Conservation (phyloP, 2,888 invertebrate genomes). For the Caenorhabditis sp. region DNA sequence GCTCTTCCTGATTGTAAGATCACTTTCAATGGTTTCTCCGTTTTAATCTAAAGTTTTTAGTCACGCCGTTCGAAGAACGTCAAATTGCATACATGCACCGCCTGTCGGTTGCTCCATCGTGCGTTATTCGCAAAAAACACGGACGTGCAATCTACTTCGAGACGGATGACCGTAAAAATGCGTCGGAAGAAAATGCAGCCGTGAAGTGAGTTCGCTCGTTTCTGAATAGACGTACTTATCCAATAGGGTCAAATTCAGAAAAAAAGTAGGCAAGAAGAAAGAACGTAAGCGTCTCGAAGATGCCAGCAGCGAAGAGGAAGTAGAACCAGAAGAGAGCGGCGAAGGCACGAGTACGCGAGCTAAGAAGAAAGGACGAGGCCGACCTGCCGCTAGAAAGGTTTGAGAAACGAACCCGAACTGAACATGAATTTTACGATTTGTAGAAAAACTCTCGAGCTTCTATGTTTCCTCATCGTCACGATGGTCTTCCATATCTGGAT, state of each 20-base stretch:
- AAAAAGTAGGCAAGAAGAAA: constrained; percentile 20
- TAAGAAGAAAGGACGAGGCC: constrained; percentile 31
- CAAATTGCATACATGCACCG: constrained; percentile 37
- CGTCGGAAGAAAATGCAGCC: not conserved
- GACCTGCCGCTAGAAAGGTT: constrained; percentile 13
- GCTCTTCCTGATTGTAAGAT: constrained; percentile 35
- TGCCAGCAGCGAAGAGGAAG: constrained; percentile 33
- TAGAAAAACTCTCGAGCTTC: too few species aligned
- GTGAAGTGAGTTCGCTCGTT: too few species aligned
- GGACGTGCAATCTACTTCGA: constrained; percentile 24
- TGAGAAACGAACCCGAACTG: too few species aligned
- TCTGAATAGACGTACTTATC: too few species aligned
- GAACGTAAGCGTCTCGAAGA: constrained; percentile 26
- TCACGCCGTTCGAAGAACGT: constrained; percentile 32
- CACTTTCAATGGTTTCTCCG: not conserved
- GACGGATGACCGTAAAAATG: constrained; percentile 9
- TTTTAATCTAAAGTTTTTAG: constrained; percentile 23
- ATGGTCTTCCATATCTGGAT: too few species aligned
- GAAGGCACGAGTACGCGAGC: too few species aligned
- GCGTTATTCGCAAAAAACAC: constrained; percentile 26
- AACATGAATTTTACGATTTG: too few species aligned
- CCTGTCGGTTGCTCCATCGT: constrained; percentile 23
- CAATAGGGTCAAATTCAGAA: too few species aligned
- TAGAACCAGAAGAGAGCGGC: not conserved
- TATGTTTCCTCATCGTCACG: too few species aligned